Evolutionary conservation across 2,113 vertebrate genomes (phyloP).

Genomic region (Odobenus rosmarus): DNA sequence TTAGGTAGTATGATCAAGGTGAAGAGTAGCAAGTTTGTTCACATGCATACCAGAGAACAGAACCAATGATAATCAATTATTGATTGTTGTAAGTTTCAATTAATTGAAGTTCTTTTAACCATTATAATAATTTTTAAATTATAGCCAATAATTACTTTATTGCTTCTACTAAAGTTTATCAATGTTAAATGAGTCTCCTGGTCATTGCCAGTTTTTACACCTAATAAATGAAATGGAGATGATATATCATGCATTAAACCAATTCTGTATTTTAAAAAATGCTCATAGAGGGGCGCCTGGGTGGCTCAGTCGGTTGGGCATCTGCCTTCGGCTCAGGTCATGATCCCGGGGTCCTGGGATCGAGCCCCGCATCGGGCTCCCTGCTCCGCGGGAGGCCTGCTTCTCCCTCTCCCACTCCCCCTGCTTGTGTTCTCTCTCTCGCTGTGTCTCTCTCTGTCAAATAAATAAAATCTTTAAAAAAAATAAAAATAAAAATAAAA

Average conservation of each 20-base stretch:
- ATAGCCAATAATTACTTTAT: not conserved
- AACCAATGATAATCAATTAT: not conserved
- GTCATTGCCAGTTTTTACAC: not conserved
- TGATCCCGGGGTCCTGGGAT: too few relatives aligned
- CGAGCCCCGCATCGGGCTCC: too few relatives aligned
- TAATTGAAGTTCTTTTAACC: conserved; percentile 1
- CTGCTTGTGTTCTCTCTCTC: too few relatives aligned
- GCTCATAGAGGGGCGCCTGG: too few relatives aligned
- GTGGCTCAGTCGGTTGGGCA: too few relatives aligned
- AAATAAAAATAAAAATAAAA: too few relatives aligned
- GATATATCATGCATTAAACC: not conserved
- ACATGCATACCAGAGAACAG: not conserved
- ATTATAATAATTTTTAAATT: conserved; percentile 13
- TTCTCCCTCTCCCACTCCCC: too few relatives aligned
- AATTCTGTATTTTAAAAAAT: not conserved
- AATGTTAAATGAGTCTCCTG: not conserved
- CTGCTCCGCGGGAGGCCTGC: too few relatives aligned
- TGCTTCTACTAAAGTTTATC: conserved; percentile 11
- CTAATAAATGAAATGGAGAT: conserved; percentile 14
- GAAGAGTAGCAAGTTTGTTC: not conserved
- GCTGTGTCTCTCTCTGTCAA: too few relatives aligned
- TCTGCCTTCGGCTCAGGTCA: too few relatives aligned
- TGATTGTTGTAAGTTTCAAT: not conserved
- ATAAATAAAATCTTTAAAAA: too few relatives aligned
- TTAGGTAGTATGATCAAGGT: not conserved